These are phyloP conservation scores for Pipra filicauda DNA, from an alignment of 2,113 vertebrate species.

Conservation along the genomic window DNA sequence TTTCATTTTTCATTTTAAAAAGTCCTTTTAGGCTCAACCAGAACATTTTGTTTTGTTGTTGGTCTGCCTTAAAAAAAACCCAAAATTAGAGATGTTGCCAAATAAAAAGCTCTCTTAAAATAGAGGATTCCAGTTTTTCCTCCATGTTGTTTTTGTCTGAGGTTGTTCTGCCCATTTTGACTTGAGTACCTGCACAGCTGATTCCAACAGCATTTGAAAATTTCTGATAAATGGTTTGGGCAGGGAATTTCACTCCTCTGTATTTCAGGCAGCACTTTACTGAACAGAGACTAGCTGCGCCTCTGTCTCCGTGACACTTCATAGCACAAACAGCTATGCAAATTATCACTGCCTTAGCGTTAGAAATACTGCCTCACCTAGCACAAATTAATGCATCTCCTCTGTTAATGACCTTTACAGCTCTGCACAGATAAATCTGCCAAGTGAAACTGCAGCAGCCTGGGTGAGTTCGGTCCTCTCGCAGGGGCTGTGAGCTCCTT, in stretches of 20 bases:
- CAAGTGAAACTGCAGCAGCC: not conserved
- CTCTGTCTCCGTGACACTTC: not conserved
- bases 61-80: not conserved
- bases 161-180: not conserved
- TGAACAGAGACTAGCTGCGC: not conserved
- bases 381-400: slow-evolving; percentile 6
- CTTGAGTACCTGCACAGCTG: not conserved
- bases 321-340: not conserved
- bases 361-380: slow-evolving; percentile 20
- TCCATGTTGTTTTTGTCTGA: not conserved
- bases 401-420: slow-evolving; percentile 36
- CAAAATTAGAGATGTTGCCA: not conserved
- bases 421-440: not conserved
- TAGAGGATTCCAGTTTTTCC: not conserved
- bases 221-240: not conserved
- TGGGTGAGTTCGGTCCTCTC: rapidly evolving
- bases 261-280: not conserved
- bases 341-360: slow-evolving; percentile 20
- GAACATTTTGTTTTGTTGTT: not conserved
- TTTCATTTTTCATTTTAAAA: not conserved
- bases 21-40: not conserved
- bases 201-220: not conserved
- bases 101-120: not conserved
- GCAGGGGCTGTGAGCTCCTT: not conserved
- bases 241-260: not conserved